A percentile compares a stretch with the other conserved stretches of the same genome.
Conservation (phyloP, 2,797 vertebrate species). For the Typhlichthys eigenmanni region DNA sequence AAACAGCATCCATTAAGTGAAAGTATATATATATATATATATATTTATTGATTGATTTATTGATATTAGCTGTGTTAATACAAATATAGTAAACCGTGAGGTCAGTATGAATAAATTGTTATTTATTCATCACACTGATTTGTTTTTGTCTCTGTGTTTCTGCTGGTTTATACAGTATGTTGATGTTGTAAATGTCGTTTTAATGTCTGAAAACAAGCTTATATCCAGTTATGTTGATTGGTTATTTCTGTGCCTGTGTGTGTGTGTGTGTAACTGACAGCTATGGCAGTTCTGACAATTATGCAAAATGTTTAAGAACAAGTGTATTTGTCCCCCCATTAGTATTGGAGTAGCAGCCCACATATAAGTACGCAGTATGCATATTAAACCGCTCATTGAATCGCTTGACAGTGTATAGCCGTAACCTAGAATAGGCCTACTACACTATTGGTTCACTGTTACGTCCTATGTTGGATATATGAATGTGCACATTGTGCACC, state of each 20-base stretch:
- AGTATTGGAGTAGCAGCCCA: too few species aligned
- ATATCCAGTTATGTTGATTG: not conserved
- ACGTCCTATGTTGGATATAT: too few species aligned
- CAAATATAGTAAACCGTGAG: constrained; percentile 63
- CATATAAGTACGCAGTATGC: too few species aligned
- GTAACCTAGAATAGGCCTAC: too few species aligned
- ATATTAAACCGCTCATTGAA: too few species aligned
- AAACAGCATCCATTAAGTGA: constrained; percentile 53
- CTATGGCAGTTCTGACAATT: constrained; percentile 44
- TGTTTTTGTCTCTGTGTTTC: constrained; percentile 34
- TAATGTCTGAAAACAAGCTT: not conserved
- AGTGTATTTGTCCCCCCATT: too few species aligned
- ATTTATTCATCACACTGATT: constrained; percentile 64
- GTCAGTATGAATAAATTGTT: constrained; percentile 73
- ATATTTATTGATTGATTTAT: constrained; percentile 14
- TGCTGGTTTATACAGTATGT: not conserved
- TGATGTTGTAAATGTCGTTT: not conserved
- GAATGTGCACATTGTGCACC: too few species aligned
- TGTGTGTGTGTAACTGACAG: constrained; percentile 49
- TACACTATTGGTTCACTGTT: too few species aligned
- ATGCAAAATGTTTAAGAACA: constrained; percentile 4
- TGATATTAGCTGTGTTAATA: constrained; percentile 64
- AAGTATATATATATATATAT: constrained; percentile 53
- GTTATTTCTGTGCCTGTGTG: constrained; percentile 3
- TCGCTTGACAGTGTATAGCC: too few species aligned